Base-by-base conservation (phyloP, 2,113 vertebrate species). In the Aphyosemion australe region DNA sequence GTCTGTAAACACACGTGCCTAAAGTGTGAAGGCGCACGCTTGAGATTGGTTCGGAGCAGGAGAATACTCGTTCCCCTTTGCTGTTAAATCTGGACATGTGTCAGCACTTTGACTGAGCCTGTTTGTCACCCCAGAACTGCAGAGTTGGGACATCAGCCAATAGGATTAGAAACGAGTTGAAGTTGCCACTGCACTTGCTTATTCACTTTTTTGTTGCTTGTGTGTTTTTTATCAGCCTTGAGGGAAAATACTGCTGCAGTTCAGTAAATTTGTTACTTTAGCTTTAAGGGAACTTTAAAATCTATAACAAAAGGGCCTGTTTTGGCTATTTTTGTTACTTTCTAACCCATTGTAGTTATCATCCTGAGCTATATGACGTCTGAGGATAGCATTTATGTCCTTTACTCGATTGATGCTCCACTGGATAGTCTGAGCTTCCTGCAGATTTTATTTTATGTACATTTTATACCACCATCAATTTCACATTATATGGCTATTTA, bases 71-170 rank as follows among this genome's bases (percentile, higher is more conserved):
- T 39, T 63, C 50, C 19, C 72, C 64, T 60, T 80, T 61, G 65
- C 74, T 72, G 58, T 74, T 61, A 83, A 84, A 85, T 60, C 69
- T 84, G 79, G 74, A 87, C 80, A 78, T 54, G 81, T 82, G 86
- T 86, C 84, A 88, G 83, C 83, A 84, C 52, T 84, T 80, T 85
- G 79, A 83, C 59, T 16, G 82, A 73, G 66, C 49, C 68, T 61
- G 74, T 64, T 74, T 75, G 75, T 71, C 72, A 74, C 73, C 56
- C 31, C 52, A 21, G 60, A 16, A 48, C 76, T 69, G 72, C 71
- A 77, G 61, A 67, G 57, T 64, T 53, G 51, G 58, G 60, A 74
- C 63, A 32, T 65, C 52, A 76, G 76, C 68, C 59, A 61, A 47
- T 45, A 52, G 79, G 55, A 84, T 84, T 73, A 66, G 7, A 66